phyloP scores from a whole-genome alignment of 2,797 vertebrate species.

The Pangasius sanitwongsei region DNA sequence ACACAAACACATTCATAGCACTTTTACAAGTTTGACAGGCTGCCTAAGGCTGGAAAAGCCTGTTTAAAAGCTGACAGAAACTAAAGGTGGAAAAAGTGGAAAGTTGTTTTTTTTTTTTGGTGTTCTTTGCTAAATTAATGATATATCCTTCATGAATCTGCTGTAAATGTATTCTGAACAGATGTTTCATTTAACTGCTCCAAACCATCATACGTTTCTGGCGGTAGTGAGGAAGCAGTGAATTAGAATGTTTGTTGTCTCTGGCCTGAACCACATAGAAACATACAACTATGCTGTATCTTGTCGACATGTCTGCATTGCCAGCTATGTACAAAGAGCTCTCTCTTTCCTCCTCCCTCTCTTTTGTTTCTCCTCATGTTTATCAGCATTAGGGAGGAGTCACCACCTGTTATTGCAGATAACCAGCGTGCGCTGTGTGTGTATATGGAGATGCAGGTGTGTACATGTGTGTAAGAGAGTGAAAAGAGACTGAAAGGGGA shows the following conservation, averaged over 20 bases:
- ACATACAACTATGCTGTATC: slow-evolving; percentile 26
- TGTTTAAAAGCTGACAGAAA: neutral
- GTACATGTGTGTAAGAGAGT: slow-evolving; percentile 16
- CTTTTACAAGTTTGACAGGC: slow-evolving; percentile 13
- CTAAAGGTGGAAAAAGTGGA: neutral
- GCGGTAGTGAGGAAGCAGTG: neutral
- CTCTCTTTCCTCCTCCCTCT: slow-evolving; percentile 21
- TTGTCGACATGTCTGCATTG: slow-evolving; percentile 54
- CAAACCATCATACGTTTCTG: neutral
- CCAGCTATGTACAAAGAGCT: slow-evolving; percentile 37
- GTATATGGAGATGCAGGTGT: slow-evolving; percentile 29
- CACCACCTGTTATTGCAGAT: slow-evolving; percentile 53
- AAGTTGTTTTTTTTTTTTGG: neutral
- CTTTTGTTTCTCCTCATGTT: slow-evolving; percentile 35
- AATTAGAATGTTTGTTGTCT: slow-evolving; percentile 8
- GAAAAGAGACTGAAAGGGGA: slow-evolving; percentile 6
- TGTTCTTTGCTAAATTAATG: neutral
- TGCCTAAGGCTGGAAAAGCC: slow-evolving; percentile 12
- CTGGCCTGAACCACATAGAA: neutral
- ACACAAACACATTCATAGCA: slow-evolving; percentile 24
- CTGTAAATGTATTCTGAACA: neutral
- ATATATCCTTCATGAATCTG: neutral
- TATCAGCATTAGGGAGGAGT: slow-evolving; percentile 48
- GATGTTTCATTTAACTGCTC: slow-evolving; percentile 5
- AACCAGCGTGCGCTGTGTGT: slow-evolving; percentile 37